A percentile compares a stretch with the other conserved stretches of the same genome.
Evolutionary conservation across 35 echinoderm and acorn worm species (phyloP).

Genomic region (Heliocidaris erythrogramma): DNA sequence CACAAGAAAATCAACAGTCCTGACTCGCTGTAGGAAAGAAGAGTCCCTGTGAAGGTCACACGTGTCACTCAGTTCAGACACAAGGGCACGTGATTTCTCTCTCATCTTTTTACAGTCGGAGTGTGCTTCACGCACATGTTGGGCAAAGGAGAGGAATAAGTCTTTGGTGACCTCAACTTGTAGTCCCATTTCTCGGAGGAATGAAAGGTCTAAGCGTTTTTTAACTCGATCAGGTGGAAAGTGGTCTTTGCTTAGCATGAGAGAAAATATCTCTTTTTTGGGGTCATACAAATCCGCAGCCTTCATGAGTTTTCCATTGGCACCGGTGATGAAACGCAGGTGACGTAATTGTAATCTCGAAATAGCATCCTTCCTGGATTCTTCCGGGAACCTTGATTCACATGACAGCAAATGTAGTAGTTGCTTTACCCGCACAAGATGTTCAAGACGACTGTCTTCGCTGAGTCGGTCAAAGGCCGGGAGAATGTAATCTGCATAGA

Average conservation of each 20-base stretch:
- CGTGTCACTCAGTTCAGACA: neutral
- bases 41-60: neutral
- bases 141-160: conserved; percentile 12
- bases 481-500: conserved; percentile 54
- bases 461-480: conserved; percentile 28
- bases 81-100: neutral
- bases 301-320: neutral
- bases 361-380: neutral
- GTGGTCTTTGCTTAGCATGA: neutral
- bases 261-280: neutral
- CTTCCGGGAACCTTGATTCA: neutral
- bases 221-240: neutral
- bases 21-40: neutral
- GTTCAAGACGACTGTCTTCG: conserved; percentile 25
- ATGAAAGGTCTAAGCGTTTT: neutral
- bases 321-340: neutral
- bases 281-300: neutral
- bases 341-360: neutral
- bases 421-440: conserved; percentile 32
- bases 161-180: neutral
- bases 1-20: neutral
- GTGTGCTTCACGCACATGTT: neutral
- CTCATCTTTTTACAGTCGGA: neutral
- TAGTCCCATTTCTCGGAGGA: conserved; percentile 40
- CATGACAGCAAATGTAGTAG: neutral